Evolutionary conservation across 2,797 vertebrate species (phyloP).

Genomic region (Aplochiton taeniatus): DNA sequence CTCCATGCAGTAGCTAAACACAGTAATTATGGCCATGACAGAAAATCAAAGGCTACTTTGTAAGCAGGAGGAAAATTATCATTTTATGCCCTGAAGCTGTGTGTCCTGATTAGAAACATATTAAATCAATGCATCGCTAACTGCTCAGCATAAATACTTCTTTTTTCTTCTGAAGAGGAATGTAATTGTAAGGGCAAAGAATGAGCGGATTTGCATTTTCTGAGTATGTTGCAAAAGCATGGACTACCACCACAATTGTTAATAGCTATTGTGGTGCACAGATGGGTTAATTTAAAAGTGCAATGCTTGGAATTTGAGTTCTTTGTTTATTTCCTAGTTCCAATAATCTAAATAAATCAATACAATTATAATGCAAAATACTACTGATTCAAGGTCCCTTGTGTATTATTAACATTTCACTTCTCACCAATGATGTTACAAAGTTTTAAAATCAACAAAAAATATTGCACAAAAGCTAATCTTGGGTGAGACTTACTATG

Average conservation of each 20-base stretch:
- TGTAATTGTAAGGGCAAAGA: slow-evolving; percentile 71
- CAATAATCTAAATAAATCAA: not conserved
- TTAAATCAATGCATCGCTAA: slow-evolving; percentile 99
- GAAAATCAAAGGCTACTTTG: slow-evolving; percentile 96
- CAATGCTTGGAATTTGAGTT: too few species aligned
- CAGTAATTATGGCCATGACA: slow-evolving; percentile 98
- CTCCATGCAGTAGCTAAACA: slow-evolving; percentile 96
- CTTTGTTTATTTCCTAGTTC: not conserved
- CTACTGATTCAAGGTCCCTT: too few species aligned
- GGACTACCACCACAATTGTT: slow-evolving; percentile 46
- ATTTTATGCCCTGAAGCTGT: slow-evolving; percentile 93
- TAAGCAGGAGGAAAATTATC: slow-evolving; percentile 98
- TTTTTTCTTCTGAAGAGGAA: slow-evolving; percentile 65
- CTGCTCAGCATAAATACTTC: slow-evolving; percentile 79
- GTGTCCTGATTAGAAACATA: slow-evolving; percentile 98
- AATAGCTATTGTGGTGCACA: too few species aligned
- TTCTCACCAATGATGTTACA: too few species aligned
- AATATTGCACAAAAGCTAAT: too few species aligned
- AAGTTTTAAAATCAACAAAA: too few species aligned
- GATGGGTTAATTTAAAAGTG: too few species aligned
- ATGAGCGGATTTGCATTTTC: slow-evolving; percentile 61
- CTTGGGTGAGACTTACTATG: too few species aligned
- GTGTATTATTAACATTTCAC: too few species aligned
- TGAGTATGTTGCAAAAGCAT: slow-evolving; percentile 50
- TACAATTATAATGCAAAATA: too few species aligned